Conservation (phyloP, 2,888 invertebrate species). For the Leucophenga montana region DNA sequence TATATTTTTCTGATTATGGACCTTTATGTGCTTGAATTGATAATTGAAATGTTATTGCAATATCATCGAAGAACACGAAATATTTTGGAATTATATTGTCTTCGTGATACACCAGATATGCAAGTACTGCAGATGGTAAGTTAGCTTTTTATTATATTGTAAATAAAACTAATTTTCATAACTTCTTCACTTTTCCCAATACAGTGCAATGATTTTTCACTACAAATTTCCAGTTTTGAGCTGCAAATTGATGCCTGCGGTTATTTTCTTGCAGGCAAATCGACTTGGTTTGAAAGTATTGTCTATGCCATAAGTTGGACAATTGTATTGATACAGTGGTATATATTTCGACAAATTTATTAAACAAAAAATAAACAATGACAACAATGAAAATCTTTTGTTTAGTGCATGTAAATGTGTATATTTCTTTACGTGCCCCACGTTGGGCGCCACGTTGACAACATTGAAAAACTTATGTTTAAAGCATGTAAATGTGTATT, state of each 20-base stretch:
- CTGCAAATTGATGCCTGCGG: background rate
- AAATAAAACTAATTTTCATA: background rate
- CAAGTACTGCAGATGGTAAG: background rate
- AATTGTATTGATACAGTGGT: background rate
- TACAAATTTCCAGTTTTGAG: background rate
- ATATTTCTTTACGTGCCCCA: too few relatives aligned
- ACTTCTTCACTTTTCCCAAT: background rate
- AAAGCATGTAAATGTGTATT: too few relatives aligned
- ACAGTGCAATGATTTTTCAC: background rate
- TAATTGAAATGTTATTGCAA: background rate
- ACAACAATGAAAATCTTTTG: too few relatives aligned
- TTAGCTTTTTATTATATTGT: background rate
- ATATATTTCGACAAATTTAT: background rate
- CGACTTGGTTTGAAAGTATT: background rate
- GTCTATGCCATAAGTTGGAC: background rate
- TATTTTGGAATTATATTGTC: background rate
- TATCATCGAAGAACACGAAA: background rate
- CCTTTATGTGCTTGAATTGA: background rate
- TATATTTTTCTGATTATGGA: background rate
- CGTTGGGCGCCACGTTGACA: too few relatives aligned
- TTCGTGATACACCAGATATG: background rate
- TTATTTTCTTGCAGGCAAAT: background rate
- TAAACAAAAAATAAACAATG: too few relatives aligned
- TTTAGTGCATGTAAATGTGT: too few relatives aligned
- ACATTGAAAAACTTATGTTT: too few relatives aligned